These are phyloP conservation scores for Achlya flavicornis DNA, from an alignment of 2,888 invertebrate genomes.

Conservation along the genomic window DNA sequence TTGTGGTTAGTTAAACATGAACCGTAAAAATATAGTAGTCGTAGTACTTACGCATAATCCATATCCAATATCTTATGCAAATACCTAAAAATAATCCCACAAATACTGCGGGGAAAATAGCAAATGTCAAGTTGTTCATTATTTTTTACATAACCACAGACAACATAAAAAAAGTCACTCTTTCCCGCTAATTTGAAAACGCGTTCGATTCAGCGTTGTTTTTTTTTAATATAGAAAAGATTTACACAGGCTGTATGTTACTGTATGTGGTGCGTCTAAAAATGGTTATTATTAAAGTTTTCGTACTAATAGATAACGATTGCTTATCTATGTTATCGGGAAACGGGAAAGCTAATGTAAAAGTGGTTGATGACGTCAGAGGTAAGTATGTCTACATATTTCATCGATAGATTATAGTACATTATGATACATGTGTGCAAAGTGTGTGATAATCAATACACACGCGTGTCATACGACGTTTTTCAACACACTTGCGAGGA, in stretches of 20 bases:
- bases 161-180: not conserved
- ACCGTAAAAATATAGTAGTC: not conserved
- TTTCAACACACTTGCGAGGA: too few species aligned
- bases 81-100: not conserved
- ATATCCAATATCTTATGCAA: not conserved
- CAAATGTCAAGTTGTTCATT: not conserved
- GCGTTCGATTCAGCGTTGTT: not conserved
- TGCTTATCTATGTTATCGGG: slow-evolving; percentile 36
- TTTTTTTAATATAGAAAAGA: not conserved
- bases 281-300: slow-evolving; percentile 24
- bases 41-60: not conserved
- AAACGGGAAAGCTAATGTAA: slow-evolving; percentile 22
- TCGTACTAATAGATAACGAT: slow-evolving; percentile 23
- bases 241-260: slow-evolving; percentile 15
- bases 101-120: not conserved
- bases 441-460: too few species aligned
- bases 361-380: slow-evolving; percentile 30
- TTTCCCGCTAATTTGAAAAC: not conserved
- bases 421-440: too few species aligned
- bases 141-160: not conserved
- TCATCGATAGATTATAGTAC: not conserved
- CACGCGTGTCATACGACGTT: too few species aligned
- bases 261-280: slow-evolving; percentile 14
- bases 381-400: not conserved
- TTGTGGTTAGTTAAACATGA: too few species aligned